These are phyloP conservation scores for Dendrolimus punctatus DNA, from an alignment of 1,140 invertebrate genomes.

Conservation along the genomic window DNA sequence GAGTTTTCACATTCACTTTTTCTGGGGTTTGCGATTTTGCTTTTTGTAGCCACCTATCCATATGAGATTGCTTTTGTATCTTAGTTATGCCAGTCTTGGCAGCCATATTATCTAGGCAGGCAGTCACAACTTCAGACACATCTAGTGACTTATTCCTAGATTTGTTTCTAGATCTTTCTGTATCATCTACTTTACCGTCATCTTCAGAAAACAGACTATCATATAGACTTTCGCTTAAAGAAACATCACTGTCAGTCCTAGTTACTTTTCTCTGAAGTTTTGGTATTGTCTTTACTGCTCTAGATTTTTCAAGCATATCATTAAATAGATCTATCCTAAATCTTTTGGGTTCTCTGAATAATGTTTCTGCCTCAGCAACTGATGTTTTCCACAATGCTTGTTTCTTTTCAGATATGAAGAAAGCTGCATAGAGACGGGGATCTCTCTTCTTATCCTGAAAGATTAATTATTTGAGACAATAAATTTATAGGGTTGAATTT, in stretches of 20 bases:
- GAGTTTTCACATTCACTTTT: slow-evolving; percentile 38
- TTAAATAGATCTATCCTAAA: slow-evolving; percentile 58
- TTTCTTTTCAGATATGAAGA: slow-evolving; percentile 62
- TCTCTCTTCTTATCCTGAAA: slow-evolving; percentile 71
- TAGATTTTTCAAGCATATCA: slow-evolving; percentile 44
- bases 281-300: slow-evolving; percentile 25
- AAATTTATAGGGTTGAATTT: slow-evolving; percentile 2
- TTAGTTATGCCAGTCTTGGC: slow-evolving; percentile 60
- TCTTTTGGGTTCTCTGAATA: slow-evolving; percentile 53
- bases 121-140: slow-evolving; percentile 59
- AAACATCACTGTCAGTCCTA: slow-evolving; percentile 51
- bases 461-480: slow-evolving; percentile 7
- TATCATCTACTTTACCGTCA: slow-evolving; percentile 48
- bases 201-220: slow-evolving; percentile 65
- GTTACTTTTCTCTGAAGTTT: slow-evolving; percentile 46
- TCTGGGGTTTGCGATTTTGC: slow-evolving; percentile 65
- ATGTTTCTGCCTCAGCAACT: slow-evolving; percentile 73
- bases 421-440: slow-evolving; percentile 64
- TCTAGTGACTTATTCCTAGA: slow-evolving; percentile 50
- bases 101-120: slow-evolving; percentile 63
- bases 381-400: slow-evolving; percentile 75
- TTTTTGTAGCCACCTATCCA: slow-evolving; percentile 68
- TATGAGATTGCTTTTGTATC: slow-evolving; percentile 65
- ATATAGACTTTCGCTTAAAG: slow-evolving; percentile 64
- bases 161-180: slow-evolving; percentile 36